A percentile compares a stretch with the other conserved stretches of the same genome.
These are phyloP conservation scores for Netelia fuscicornis DNA, from an alignment of 2,888 invertebrate species.

Conservation along the genomic window DNA sequence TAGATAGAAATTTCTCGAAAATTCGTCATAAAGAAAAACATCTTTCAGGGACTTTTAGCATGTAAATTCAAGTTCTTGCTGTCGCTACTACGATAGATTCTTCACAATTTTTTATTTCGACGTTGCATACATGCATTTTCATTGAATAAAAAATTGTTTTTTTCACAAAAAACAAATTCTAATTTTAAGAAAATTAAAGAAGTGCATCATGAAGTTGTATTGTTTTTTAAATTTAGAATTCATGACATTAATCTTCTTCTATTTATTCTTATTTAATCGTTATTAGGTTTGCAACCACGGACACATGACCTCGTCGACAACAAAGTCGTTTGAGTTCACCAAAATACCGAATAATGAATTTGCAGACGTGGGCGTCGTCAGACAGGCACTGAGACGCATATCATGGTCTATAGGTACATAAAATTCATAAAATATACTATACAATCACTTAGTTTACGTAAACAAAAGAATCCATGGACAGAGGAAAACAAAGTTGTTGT, in stretches of 20 bases:
- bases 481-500: conserved; percentile 27
- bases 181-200: too few species aligned
- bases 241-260: too few species aligned
- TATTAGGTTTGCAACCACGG: neutral
- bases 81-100: too few species aligned
- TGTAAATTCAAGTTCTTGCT: too few species aligned
- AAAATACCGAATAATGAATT: neutral
- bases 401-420: neutral
- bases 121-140: too few species aligned
- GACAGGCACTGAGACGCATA: neutral
- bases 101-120: too few species aligned
- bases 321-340: neutral
- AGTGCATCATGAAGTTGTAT: too few species aligned
- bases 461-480: neutral
- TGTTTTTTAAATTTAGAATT: too few species aligned
- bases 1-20: neutral
- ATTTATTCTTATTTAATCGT: neutral
- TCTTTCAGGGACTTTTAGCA: too few species aligned
- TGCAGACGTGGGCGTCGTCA: neutral
- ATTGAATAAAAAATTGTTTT: too few species aligned
- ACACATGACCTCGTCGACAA: neutral
- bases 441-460: conserved; percentile 1
- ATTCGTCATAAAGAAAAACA: too few species aligned
- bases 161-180: too few species aligned
- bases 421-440: neutral